A percentile compares a stretch with the other conserved stretches of the same genome.
phyloP scores from a whole-genome alignment of 2,113 vertebrate genomes.

The Trogon surrucura region DNA sequence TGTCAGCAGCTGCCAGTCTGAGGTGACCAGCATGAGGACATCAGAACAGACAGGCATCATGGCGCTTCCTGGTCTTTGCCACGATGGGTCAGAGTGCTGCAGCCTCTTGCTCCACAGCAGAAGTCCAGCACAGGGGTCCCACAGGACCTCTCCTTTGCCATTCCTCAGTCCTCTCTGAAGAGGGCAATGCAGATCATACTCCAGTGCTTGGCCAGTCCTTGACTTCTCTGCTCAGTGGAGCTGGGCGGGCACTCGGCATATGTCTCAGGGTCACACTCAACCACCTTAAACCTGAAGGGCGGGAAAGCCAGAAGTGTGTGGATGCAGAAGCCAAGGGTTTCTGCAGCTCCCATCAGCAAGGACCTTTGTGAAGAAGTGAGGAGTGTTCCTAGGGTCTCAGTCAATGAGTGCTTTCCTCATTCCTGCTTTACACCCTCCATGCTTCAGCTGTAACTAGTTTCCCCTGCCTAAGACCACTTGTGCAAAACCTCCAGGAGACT shows the following conservation, averaged over 20 bases:
- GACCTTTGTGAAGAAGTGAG: background rate
- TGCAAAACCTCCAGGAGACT: background rate
- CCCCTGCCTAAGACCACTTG: background rate
- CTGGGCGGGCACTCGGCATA: background rate
- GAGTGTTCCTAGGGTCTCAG: fast-evolving
- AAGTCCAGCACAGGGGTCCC: background rate
- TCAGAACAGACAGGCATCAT: background rate
- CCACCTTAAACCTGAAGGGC: background rate
- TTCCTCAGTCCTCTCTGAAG: background rate
- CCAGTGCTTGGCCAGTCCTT: fast-evolving
- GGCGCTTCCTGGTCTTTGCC: background rate
- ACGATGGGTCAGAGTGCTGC: fast-evolving
- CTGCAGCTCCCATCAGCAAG: background rate
- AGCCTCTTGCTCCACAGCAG: background rate
- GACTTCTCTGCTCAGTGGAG: background rate
- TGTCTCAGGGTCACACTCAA: background rate
- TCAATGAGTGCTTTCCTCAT: background rate
- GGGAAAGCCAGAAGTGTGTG: background rate
- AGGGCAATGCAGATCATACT: background rate
- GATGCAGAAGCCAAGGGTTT: background rate
- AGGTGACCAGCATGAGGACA: background rate
- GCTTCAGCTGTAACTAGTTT: background rate
- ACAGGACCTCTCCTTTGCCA: background rate
- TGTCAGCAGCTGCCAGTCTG: background rate
- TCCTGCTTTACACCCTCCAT: background rate